A percentile compares a stretch with the other conserved stretches of the same genome.
These are phyloP conservation scores for Perca flavescens DNA, from an alignment of 2,113 vertebrate species.

Conservation along the genomic window DNA sequence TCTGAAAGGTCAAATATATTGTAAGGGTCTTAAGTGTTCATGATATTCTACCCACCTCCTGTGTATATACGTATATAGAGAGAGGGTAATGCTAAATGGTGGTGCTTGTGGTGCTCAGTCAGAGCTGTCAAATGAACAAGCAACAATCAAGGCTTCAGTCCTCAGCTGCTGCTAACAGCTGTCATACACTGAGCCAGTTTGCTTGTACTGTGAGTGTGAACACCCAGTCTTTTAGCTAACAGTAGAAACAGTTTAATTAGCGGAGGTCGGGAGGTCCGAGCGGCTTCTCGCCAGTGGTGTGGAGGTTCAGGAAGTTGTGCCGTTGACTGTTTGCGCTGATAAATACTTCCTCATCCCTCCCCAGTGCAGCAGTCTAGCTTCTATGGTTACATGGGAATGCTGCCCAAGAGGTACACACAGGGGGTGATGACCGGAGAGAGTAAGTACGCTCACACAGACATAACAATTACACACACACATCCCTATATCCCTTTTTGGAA, in stretches of 20 bases:
- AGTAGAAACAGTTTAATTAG: conserved; percentile 48
- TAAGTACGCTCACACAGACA: conserved; percentile 82
- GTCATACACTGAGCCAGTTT: neutral
- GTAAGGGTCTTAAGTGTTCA: neutral
- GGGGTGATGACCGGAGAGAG: conserved; percentile 99
- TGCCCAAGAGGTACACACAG: conserved; percentile 98
- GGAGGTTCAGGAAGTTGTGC: conserved; percentile 7
- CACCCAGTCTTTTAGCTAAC: neutral
- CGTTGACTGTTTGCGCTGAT: conserved; percentile 42
- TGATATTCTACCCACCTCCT: neutral
- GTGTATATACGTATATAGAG: neutral
- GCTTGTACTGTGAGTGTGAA: neutral
- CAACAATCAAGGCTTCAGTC: neutral
- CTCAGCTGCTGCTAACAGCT: conserved; percentile 14
- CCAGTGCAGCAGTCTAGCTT: conserved; percentile 99
- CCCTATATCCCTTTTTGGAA: too few species aligned
- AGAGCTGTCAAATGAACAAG: conserved; percentile 1
- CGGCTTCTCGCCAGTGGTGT: conserved; percentile 18
- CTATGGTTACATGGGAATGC: conserved; percentile 99
- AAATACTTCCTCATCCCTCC: conserved; percentile 48
- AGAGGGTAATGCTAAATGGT: neutral
- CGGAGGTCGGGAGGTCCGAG: conserved; percentile 24
- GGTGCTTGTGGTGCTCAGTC: neutral
- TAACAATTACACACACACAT: neutral
- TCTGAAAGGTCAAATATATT: neutral